These are phyloP conservation scores for Psittacula derbiana DNA, from an alignment of 2,797 vertebrate species.

Conservation along the genomic window DNA sequence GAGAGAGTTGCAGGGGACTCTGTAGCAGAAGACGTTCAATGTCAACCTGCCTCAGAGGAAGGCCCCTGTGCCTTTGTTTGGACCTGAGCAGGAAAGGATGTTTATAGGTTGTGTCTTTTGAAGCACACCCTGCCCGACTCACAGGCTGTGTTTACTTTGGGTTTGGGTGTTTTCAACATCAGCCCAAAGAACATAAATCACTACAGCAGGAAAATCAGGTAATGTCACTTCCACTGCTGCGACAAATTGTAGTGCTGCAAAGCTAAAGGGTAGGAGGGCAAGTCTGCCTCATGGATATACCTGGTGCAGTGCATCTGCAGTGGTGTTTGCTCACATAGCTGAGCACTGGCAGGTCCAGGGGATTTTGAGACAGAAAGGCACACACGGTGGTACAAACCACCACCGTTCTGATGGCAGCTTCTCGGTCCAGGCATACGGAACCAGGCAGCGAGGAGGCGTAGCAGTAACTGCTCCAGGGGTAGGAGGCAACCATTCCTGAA, in stretches of 20 bases:
- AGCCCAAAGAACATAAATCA: background rate
- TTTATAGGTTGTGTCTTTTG: slow-evolving; percentile 42
- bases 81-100: slow-evolving; percentile 40
- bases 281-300: background rate
- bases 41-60: background rate
- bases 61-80: slow-evolving; percentile 23
- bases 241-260: background rate
- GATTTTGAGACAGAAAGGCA: background rate
- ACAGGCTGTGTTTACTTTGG: background rate
- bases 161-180: background rate
- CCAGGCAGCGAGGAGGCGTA: background rate
- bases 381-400: background rate
- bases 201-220: background rate
- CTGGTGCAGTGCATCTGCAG: background rate
- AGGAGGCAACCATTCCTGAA: background rate
- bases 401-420: background rate
- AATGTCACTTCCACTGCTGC: background rate
- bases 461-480: background rate
- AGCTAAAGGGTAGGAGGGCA: background rate
- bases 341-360: background rate
- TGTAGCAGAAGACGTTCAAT: background rate
- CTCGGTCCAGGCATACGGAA: background rate
- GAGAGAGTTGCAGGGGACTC: background rate
- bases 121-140: background rate
- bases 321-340: background rate